Conservation (phyloP, 2,113 vertebrate species). For the Irena cyanogastra region DNA sequence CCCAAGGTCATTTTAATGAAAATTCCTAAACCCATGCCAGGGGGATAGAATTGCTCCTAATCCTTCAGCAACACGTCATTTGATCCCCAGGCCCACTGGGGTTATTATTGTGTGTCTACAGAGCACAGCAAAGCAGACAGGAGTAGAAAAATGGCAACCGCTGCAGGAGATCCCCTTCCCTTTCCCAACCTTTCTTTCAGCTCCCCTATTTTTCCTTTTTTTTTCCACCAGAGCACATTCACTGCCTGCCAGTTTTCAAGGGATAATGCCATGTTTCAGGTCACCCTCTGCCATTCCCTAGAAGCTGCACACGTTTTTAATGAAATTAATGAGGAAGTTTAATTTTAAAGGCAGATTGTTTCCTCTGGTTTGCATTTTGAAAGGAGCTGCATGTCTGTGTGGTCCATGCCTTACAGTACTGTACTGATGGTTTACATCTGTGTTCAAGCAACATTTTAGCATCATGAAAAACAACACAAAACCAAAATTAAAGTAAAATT, state of each 20-base stretch:
- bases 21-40: slow-evolving; percentile 86
- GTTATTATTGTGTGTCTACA: slow-evolving; percentile 70
- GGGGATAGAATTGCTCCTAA: slow-evolving; percentile 88
- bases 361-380: slow-evolving; percentile 12
- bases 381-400: slow-evolving; percentile 32
- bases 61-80: slow-evolving; percentile 81
- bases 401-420: slow-evolving; percentile 16
- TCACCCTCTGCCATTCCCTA: background rate
- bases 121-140: slow-evolving; percentile 38
- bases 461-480: slow-evolving; percentile 40
- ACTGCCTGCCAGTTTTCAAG: background rate
- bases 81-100: slow-evolving; percentile 73
- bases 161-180: slow-evolving; percentile 18
- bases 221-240: background rate
- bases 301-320: background rate
- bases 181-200: background rate
- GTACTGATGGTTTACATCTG: background rate
- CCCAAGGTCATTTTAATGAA: slow-evolving; percentile 93
- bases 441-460: background rate
- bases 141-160: slow-evolving; percentile 46
- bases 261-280: background rate
- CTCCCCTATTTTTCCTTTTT: background rate
- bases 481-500: slow-evolving; percentile 31
- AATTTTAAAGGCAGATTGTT: slow-evolving; percentile 4
- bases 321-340: background rate